These are phyloP conservation scores for Odocoileus hemionus DNA, from an alignment of 2,113 vertebrate species.

Conservation along the genomic window DNA sequence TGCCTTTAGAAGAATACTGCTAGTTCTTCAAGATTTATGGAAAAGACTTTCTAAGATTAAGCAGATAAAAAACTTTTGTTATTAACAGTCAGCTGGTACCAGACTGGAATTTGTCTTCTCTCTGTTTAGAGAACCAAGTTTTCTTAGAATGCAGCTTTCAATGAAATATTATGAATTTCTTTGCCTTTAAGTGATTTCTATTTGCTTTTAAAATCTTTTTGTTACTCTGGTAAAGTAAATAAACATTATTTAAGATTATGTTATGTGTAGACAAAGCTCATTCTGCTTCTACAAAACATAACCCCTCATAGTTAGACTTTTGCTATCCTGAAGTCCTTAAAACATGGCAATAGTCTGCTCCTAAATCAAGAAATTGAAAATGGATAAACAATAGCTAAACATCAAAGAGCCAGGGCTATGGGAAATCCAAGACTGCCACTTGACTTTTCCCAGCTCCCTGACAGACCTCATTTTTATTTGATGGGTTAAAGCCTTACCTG, in stretches of 20 bases:
- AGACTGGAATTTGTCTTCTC: background rate
- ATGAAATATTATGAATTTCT: background rate
- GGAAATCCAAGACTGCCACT: too few species aligned
- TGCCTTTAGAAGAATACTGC: background rate
- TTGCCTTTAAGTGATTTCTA: background rate
- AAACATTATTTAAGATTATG: background rate
- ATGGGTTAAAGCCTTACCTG: too few species aligned
- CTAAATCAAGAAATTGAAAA: background rate
- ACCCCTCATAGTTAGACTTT: background rate
- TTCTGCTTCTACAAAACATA: background rate
- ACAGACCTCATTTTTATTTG: too few species aligned
- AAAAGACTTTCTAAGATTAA: background rate
- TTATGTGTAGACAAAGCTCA: background rate
- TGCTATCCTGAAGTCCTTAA: background rate
- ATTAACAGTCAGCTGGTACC: background rate
- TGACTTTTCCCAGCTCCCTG: too few species aligned
- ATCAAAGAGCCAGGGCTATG: too few species aligned
- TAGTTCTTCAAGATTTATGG: background rate
- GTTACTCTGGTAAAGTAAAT: background rate
- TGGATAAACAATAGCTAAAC: too few species aligned
- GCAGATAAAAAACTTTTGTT: background rate
- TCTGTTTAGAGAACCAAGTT: background rate
- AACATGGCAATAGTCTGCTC: background rate
- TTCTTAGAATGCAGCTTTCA: background rate
- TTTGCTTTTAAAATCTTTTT: background rate